Base-by-base conservation (phyloP, 2,797 vertebrate species). In the Crocidura indochinensis region DNA sequence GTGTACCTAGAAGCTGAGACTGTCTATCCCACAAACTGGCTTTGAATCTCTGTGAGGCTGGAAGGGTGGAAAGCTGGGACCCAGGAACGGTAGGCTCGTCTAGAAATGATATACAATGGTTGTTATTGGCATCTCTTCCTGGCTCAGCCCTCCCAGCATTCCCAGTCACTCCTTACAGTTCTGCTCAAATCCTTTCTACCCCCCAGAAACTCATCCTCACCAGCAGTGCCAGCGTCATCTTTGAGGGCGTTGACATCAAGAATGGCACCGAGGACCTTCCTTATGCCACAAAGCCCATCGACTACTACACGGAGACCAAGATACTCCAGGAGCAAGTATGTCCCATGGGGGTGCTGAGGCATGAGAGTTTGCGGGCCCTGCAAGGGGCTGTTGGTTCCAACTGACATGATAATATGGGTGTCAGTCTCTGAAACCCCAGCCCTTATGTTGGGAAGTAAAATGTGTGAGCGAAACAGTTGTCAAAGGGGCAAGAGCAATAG, bases 271-370 rank as follows among this genome's bases (percentile, higher is more conserved):
- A 99, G 97, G 98, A 99, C 93, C 98, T 99, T 9, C 99, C 99
- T 0, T 99, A 99, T 4, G 99, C 99, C 46, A 97, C 94, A 78
- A 99, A 98, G 9, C 99, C 99, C 9, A 99, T 99, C 0, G 99
- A 99, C 97, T 99, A 98, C 96, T 99, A 99, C 97, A 99, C 99
- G 7, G 97, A 99, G 97, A 99, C 99, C 10, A 99, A 99, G 98
- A 99, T 99, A 95, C 96, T 99, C 2, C 99, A 99, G 95, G 99
- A 99, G 92, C 99, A 98, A 98, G 99, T 99, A 95, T 24, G 92
- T 79, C 71, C 19, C 49, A 22, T 10, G 4, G 0, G 15, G 17
- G 56, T 19, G 8, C 47, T 46, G 20, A 44, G 71, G 71, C 60
- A 88, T 24, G 20, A 38, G n/a, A 29, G 7, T 24, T 3, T 14